Conservation (phyloP, 1,140 invertebrate species). For the Hyles euphorbiae region DNA sequence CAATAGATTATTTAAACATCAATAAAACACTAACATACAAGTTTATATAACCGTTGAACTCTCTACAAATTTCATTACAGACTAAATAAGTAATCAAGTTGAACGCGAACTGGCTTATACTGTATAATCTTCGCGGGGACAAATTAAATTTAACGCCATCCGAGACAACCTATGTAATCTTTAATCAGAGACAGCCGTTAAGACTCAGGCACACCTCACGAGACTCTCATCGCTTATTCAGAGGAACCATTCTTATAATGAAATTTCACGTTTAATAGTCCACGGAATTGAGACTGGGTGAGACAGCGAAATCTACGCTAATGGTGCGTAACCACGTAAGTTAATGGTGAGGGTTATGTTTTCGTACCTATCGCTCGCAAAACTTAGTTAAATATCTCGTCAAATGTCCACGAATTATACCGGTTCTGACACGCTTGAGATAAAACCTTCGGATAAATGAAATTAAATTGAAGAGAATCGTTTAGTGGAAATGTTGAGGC, state of each 20-base stretch:
- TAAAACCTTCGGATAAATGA: slow-evolving; percentile 13
- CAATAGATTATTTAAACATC: too few species aligned
- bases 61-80: slow-evolving; percentile 22
- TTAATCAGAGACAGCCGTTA: slow-evolving; percentile 33
- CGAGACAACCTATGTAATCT: slow-evolving; percentile 27
- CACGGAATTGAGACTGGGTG: slow-evolving; percentile 51
- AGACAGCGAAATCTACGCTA: slow-evolving; percentile 54
- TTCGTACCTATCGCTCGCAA: slow-evolving; percentile 19
- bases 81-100: slow-evolving; percentile 24
- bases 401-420: slow-evolving; percentile 18
- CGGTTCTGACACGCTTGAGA: slow-evolving; percentile 6
- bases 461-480: slow-evolving; percentile 28
- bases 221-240: slow-evolving; percentile 46
- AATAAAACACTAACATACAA: too few species aligned
- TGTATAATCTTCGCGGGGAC: slow-evolving; percentile 30
- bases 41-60: slow-evolving; percentile 6
- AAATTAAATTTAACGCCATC: slow-evolving; percentile 42
- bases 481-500: slow-evolving; percentile 16
- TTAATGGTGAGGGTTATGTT: slow-evolving; percentile 38
- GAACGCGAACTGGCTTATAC: slow-evolving; percentile 28
- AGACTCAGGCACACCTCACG: slow-evolving; percentile 27
- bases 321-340: slow-evolving; percentile 51
- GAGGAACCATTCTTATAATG: slow-evolving; percentile 51
- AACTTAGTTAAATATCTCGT: slow-evolving; percentile 21
- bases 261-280: slow-evolving; percentile 55